These are phyloP conservation scores for Brienomyrus longianalis DNA, from an alignment of 2,113 vertebrate genomes.

Conservation along the genomic window DNA sequence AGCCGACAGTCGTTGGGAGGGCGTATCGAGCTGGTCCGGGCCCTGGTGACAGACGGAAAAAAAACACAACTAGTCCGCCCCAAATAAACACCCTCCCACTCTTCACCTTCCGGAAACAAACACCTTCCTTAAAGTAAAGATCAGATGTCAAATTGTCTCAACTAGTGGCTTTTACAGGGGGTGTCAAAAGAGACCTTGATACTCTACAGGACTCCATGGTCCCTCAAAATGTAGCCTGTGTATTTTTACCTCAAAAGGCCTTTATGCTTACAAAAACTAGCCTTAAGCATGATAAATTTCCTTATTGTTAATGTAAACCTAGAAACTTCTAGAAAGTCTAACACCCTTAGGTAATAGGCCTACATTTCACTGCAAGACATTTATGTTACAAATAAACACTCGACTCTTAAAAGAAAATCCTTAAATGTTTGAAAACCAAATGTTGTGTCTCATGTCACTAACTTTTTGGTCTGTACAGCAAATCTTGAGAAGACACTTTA, in stretches of 20 bases:
- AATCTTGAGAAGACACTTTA: background rate
- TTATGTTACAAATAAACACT: background rate
- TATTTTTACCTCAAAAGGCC: background rate
- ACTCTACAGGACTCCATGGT: background rate
- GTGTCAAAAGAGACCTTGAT: background rate
- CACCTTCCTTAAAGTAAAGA: background rate
- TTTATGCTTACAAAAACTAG: background rate
- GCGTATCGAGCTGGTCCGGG: slow-evolving; percentile 68
- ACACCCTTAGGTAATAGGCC: background rate
- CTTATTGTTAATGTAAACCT: background rate
- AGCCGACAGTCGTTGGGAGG: slow-evolving; percentile 73
- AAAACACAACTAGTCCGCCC: background rate
- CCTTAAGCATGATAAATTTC: background rate
- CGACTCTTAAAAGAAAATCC: background rate
- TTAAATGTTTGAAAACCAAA: background rate
- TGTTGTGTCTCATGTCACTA: background rate
- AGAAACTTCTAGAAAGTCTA: background rate
- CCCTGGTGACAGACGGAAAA: slow-evolving; percentile 46
- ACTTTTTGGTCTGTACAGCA: background rate
- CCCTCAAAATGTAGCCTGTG: background rate
- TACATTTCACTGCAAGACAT: background rate
- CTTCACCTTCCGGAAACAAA: background rate
- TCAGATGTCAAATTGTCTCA: slow-evolving; percentile 12
- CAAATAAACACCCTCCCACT: background rate
- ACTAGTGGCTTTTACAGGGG: background rate